A percentile compares a stretch with the other conserved stretches of the same genome.
Evolutionary conservation across 2,797 vertebrate species (phyloP).

Genomic region (Cyclura pinguis): DNA sequence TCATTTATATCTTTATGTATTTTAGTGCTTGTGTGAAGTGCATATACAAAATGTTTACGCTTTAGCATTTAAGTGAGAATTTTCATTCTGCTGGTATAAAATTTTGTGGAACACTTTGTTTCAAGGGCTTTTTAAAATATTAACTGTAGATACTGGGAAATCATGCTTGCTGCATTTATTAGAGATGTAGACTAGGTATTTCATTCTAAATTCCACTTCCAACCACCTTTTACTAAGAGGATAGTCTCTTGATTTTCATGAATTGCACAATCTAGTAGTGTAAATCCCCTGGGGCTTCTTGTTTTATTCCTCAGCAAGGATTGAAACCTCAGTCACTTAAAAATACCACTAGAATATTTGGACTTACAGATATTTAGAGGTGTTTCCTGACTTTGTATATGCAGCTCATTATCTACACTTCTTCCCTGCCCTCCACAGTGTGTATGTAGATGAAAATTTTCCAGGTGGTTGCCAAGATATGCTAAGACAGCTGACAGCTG

Average conservation of each 20-base stretch:
- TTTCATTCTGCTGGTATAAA: not conserved
- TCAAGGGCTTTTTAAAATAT: not conserved
- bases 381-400: not conserved
- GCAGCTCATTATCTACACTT: not conserved
- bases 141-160: not conserved
- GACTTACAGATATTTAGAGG: not conserved
- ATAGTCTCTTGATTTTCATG: not conserved
- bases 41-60: not conserved
- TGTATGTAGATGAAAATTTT: too few relatives aligned
- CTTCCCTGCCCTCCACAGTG: too few relatives aligned
- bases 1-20: not conserved
- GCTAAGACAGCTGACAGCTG: not conserved
- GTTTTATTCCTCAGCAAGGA: not conserved
- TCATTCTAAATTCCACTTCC: not conserved
- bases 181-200: not conserved
- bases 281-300: not conserved
- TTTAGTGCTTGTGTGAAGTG: not conserved
- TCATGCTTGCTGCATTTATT: not conserved
- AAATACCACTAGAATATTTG: not conserved
- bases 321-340: constrained; percentile 6
- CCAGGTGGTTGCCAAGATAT: not conserved
- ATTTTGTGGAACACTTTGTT: not conserved
- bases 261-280: not conserved
- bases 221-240: not conserved
- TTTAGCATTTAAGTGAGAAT: too few relatives aligned